Percentiles rank a stretch among this genome's conserved stretches.
Conservation (phyloP, 2,113 vertebrate genomes). For the Lamprotornis superbus region DNA sequence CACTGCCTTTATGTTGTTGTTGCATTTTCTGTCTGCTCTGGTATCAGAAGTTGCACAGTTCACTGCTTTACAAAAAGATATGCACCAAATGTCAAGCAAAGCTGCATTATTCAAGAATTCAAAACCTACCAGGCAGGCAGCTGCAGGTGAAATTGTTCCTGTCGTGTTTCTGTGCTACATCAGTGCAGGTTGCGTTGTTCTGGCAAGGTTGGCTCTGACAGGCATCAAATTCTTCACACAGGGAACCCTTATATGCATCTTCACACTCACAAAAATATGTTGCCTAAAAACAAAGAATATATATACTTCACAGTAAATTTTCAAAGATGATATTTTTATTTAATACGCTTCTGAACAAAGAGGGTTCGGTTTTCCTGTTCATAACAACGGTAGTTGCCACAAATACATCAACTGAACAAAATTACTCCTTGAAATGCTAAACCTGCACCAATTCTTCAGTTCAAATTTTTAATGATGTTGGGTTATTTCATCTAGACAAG, state of each 20-base stretch:
- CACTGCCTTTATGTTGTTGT: neutral
- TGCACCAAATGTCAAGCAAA: neutral
- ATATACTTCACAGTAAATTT: neutral
- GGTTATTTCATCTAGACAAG: neutral
- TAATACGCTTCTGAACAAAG: neutral
- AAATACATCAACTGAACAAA: neutral
- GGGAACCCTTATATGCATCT: constrained; percentile 81
- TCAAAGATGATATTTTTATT: neutral
- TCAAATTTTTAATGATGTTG: neutral
- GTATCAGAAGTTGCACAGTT: neutral
- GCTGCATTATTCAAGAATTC: neutral
- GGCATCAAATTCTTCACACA: constrained; percentile 93
- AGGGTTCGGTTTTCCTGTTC: neutral
- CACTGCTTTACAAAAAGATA: neutral
- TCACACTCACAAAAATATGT: constrained; percentile 91
- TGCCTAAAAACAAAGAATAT: constrained; percentile 71
- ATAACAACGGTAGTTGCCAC: neutral
- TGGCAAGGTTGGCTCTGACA: constrained; percentile 85
- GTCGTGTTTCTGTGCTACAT: constrained; percentile 80
- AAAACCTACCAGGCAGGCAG: constrained; percentile 83
- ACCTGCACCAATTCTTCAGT: neutral
- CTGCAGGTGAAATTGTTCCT: constrained; percentile 87
- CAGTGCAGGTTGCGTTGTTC: constrained; percentile 86
- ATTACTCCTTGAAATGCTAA: neutral
- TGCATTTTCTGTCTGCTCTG: neutral